Evolutionary conservation across 2,113 vertebrate genomes (phyloP).

Genomic region (Plectropomus leopardus): DNA sequence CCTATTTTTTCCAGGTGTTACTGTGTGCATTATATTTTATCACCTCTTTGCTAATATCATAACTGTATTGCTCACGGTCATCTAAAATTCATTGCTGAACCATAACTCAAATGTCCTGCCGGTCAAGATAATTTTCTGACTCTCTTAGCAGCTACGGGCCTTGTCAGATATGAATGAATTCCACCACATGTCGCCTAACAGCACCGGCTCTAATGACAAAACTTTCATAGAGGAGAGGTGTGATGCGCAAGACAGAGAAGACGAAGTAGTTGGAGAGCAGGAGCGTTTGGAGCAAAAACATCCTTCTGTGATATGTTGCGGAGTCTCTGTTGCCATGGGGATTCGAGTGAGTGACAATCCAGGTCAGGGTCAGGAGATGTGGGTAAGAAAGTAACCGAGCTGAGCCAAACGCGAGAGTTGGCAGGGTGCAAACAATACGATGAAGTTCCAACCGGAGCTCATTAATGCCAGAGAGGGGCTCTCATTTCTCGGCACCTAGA

Average conservation of each 20-base stretch:
- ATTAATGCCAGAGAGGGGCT: conserved; percentile 44
- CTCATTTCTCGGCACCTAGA: conserved; percentile 21
- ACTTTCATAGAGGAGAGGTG: conserved; percentile 12
- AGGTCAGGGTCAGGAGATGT: conserved; percentile 55
- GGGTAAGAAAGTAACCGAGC: conserved; percentile 21
- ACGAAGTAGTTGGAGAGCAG: conserved; percentile 4
- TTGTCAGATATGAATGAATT: conserved; percentile 31
- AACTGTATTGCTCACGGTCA: not conserved
- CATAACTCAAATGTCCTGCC: conserved; percentile 5
- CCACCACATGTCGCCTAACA: conserved; percentile 17
- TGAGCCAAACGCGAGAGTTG: conserved; percentile 8
- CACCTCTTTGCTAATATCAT: not conserved
- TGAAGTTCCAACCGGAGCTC: conserved; percentile 26
- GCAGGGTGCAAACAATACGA: conserved; percentile 7
- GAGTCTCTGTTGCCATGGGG: conserved; percentile 51
- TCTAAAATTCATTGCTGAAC: conserved; percentile 35
- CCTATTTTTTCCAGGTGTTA: conserved; percentile 43
- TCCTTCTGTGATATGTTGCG: conserved; percentile 38
- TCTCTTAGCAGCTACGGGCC: conserved; percentile 7
- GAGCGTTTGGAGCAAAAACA: conserved; percentile 25
- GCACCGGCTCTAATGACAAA: conserved; percentile 9
- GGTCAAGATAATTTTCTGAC: conserved; percentile 23
- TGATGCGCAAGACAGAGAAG: not conserved
- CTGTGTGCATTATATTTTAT: conserved; percentile 4
- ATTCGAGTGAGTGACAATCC: conserved; percentile 50